Conservation (phyloP, 2,113 vertebrate species). For the Capreolus pygargus region DNA sequence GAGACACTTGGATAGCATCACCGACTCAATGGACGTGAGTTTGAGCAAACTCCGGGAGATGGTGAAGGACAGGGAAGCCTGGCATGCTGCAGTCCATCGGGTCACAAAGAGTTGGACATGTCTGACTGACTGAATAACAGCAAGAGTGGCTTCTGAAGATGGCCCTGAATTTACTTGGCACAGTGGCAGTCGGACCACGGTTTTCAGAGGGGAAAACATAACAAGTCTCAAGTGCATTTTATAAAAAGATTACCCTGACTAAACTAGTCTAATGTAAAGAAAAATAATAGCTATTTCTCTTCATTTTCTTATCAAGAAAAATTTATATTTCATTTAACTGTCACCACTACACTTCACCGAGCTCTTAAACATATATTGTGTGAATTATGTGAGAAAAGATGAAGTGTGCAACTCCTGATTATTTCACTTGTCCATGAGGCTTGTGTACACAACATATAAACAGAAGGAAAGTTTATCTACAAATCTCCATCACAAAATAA, state of each 20-base stretch:
- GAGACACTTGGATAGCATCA: neutral
- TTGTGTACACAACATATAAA: neutral
- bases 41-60: neutral
- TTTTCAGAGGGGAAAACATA: neutral
- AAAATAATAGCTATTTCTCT: neutral
- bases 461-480: neutral
- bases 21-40: neutral
- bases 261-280: neutral
- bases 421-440: neutral
- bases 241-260: neutral
- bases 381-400: neutral
- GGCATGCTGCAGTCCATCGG: neutral
- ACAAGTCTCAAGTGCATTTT: neutral
- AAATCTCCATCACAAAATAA: neutral
- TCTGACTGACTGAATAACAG: rapidly evolving
- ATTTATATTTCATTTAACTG: neutral
- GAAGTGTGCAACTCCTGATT: neutral
- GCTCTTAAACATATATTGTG: neutral
- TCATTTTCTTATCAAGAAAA: neutral
- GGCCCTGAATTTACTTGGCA: neutral
- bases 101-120: rapidly evolving
- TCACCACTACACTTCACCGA: neutral
- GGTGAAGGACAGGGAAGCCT: neutral
- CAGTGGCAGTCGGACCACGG: neutral
- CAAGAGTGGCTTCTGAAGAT: neutral